Base-by-base conservation (phyloP, 2,797 vertebrate genomes). In the Bovichtus diacanthus region DNA sequence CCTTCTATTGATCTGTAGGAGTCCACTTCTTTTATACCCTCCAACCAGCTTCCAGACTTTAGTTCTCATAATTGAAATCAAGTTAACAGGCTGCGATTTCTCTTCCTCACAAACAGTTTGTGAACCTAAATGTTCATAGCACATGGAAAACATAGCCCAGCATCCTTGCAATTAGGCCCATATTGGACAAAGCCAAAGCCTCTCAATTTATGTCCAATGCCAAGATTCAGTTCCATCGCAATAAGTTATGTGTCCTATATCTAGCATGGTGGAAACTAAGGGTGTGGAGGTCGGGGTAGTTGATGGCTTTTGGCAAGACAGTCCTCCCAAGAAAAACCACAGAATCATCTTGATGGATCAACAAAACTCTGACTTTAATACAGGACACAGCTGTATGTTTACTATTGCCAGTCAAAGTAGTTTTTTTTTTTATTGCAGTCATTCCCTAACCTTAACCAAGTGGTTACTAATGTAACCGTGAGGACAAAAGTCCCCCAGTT, bases 61-160 rank as follows among this genome's bases (percentile, higher is more conserved):
- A 44, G n/a, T 6, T 74, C 41, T 61, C 18, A 55, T 11, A 43
- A 21, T 38, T 59, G 23, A 62, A 43, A 68, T 63, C 63, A 74
- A 54, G 34, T 15, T 12, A 60, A 78, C 36, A 51, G 16, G 29
- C 29, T 58, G 19, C 51, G 51, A 23, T 21, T 74, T 47, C 4
- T 29, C 51, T 41, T 61, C 47, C 34, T 51, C 13, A 50, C n/a
- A n/a, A 9, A 34, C 34, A 49, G 8, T 2, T 27, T 1, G 4
- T n/a, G 51, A 25, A 51, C 9, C 2, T 27, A 38, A n/a, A 2
- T 51, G 27, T 39, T 21, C 50, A 21, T 2, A 21, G 23, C 4
- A 1, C 19, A 43, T 13, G n/a, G n/a, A 31, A 21, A 53, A 15
- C 23, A 39, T 15, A 70, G 29, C 13, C 15, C 36, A 21, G 9